phyloP scores from a whole-genome alignment of 2,113 vertebrate species.

The Sylvietta virens region DNA sequence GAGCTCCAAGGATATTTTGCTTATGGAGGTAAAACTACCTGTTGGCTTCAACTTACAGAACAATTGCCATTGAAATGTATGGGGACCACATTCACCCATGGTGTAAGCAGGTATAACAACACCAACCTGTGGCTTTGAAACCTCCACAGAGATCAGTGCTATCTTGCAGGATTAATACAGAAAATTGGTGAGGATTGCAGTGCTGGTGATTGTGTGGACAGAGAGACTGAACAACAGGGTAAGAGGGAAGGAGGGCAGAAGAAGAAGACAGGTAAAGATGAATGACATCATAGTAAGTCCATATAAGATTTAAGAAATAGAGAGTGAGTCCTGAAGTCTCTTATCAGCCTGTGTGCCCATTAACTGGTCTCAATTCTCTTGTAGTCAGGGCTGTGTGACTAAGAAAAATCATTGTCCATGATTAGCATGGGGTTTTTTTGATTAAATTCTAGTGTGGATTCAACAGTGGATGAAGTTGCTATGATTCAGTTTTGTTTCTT shows the following conservation, averaged over 20 bases:
- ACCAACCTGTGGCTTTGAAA: not conserved
- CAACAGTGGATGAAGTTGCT: not conserved
- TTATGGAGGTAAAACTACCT: constrained; percentile 87
- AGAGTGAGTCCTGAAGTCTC: not conserved
- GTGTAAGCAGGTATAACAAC: not conserved
- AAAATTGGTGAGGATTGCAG: not conserved
- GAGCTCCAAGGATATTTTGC: constrained; percentile 88
- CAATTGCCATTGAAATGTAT: not conserved
- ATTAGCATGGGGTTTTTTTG: not conserved
- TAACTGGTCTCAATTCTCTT: not conserved
- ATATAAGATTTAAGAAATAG: not conserved
- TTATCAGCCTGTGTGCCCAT: not conserved
- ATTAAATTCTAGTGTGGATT: not conserved
- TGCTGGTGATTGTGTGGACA: not conserved
- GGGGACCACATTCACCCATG: not conserved
- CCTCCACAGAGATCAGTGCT: not conserved
- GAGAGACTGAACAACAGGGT: not conserved
- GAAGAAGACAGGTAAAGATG: not conserved
- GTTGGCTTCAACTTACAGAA: not conserved
- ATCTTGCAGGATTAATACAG: not conserved
- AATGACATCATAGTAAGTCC: not conserved
- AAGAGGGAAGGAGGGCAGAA: not conserved
- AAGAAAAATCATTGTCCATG: not conserved
- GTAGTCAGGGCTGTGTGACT: not conserved
- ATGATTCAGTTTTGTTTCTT: not conserved